These are phyloP conservation scores for Stenolophus ochropezus DNA, from an alignment of 2,888 invertebrate genomes.

Conservation along the genomic window DNA sequence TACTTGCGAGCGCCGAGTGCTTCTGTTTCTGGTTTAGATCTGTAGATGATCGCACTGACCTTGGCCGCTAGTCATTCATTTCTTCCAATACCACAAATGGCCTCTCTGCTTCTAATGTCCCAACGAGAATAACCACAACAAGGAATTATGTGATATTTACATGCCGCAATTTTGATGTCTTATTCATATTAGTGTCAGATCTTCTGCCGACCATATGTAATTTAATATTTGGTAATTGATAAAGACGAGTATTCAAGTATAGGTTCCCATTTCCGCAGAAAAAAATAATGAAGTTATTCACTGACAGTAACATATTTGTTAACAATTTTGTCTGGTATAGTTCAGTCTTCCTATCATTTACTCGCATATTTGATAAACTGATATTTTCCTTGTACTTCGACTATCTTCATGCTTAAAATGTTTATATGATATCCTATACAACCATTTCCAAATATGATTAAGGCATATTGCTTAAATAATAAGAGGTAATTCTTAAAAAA, in stretches of 20 bases:
- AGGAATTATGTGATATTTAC: not conserved
- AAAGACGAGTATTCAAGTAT: not conserved
- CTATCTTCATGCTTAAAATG: too few species aligned
- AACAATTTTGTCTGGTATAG: too few species aligned
- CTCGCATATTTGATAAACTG: too few species aligned
- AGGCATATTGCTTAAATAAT: too few species aligned
- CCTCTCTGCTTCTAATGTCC: conserved; percentile 11
- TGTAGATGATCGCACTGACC: not conserved
- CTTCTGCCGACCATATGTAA: not conserved
- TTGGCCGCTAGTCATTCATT: conserved; percentile 21
- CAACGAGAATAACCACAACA: conserved; percentile 25
- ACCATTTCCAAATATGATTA: too few species aligned
- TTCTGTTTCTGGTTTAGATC: conserved; percentile 32
- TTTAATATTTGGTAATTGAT: not conserved
- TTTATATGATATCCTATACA: too few species aligned
- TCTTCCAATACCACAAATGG: conserved; percentile 16
- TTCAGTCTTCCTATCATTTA: too few species aligned
- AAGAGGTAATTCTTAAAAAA: too few species aligned
- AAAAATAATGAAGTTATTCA: not conserved
- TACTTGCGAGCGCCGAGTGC: not conserved
- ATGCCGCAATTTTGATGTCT: conserved; percentile 21
- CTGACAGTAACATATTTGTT: too few species aligned
- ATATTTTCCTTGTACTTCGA: too few species aligned
- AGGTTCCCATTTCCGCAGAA: not conserved
- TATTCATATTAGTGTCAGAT: not conserved